Base-by-base conservation (phyloP, 2,888 invertebrate species). In the Polydrusus cervinus region DNA sequence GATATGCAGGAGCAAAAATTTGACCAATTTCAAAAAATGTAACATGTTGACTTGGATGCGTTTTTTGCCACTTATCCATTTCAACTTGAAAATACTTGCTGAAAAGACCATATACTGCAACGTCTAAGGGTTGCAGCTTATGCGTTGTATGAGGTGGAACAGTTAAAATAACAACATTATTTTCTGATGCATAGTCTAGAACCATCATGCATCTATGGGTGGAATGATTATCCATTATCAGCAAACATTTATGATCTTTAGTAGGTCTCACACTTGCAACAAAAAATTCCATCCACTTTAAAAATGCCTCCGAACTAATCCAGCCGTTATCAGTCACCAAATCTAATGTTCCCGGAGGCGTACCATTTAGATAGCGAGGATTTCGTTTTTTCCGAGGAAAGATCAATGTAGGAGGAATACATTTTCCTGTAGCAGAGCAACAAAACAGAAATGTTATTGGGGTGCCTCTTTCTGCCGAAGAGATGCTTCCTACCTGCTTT, bases 61-160 rank as follows among this genome's bases (percentile, higher is more conserved):
- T 18, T 62, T 71, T 71, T 49, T 71, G 71, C 64, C 71, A 71
- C 47, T 55, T 57, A 25, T 71, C 61, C n/a, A 71, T 62, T n/a
- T 47, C 38, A 65, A 30, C 49, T 53, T 66, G 45, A 64, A 71
- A 53, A 65, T 71, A 71, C 45, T 51, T 71, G 40, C 71, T 55
- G 38, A 71, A 66, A 53, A 65, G 65, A 10, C 55, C 65, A 38
- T 66, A 66, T 30, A 71, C 71, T 10, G 71, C 20, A 51, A 66
- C 57, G 43, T 66, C 65, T 14, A 71, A 43, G 8, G 65, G 55
- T 40, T 71, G 71, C 45, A 71, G 14, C 47, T 70, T 47, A 34
- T 61, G 70, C 34, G 62, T 25, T 18, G 47, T 70, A 34, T 70
- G 70, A 65, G 65, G 71, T 45, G 57, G 69, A 38, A 57, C 69